These are phyloP conservation scores for Muraenolepis orangiensis DNA, from an alignment of 2,797 vertebrate genomes.

Conservation along the genomic window DNA sequence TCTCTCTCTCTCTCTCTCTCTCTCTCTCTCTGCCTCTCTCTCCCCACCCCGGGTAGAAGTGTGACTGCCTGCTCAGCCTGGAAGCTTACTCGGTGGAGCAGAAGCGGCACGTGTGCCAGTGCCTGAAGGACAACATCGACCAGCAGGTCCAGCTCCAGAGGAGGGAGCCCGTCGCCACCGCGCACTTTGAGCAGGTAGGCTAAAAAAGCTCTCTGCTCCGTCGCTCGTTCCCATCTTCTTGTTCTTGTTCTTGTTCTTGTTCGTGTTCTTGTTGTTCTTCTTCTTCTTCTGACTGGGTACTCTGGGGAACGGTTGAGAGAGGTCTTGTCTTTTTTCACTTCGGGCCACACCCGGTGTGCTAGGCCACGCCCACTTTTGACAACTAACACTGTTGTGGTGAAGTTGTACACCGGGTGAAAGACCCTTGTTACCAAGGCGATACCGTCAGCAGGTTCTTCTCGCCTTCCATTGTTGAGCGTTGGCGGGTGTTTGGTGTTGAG, in stretches of 20 bases:
- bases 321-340: neutral
- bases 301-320: neutral
- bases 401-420: no score
- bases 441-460: no score
- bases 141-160: conserved; percentile 83
- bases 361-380: neutral
- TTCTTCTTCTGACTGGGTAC: neutral
- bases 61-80: conserved; percentile 94
- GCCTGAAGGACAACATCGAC: conserved; percentile 90
- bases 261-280: neutral
- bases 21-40: conserved; percentile 10
- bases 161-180: conserved; percentile 57
- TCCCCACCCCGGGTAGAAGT: conserved; percentile 76
- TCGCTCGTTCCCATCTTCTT: neutral
- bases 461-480: no score
- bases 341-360: neutral
- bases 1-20: conserved; percentile 26
- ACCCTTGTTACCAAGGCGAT: no score
- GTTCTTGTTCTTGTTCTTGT: neutral
- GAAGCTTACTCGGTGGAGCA: conserved; percentile 91
- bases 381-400: no score
- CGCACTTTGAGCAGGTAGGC: conserved; percentile 71
- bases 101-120: conserved; percentile 93
- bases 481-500: no score
- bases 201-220: conserved; percentile 1